These are phyloP conservation scores for Takifugu bimaculatus DNA, from an alignment of 2,113 vertebrate species.

Conservation along the genomic window DNA sequence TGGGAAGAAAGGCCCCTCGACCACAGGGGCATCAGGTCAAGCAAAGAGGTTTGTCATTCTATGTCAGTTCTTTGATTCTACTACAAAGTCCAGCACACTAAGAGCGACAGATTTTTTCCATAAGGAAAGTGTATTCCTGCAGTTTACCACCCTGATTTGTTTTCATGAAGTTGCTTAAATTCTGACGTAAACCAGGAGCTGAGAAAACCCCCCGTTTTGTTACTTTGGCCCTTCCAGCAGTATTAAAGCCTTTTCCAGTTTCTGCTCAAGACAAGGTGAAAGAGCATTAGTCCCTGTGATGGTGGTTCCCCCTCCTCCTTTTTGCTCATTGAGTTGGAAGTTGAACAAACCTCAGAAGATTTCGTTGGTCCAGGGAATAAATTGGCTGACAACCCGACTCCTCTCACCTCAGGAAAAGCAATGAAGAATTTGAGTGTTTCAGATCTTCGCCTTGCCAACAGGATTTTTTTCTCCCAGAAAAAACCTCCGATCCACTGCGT, in stretches of 20 bases:
- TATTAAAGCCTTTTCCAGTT: constrained; percentile 76
- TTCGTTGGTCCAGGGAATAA: constrained; percentile 97
- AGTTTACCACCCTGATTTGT: constrained; percentile 75
- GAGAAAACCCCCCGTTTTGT: constrained; percentile 76
- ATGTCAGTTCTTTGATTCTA: constrained; percentile 99
- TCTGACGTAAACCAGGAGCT: constrained; percentile 81
- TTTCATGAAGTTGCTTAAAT: constrained; percentile 82
- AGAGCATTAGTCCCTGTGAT: constrained; percentile 88
- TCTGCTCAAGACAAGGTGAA: constrained; percentile 79
- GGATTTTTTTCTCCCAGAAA: constrained; percentile 67
- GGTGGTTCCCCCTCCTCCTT: constrained; percentile 86
- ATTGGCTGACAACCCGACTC: constrained; percentile 95
- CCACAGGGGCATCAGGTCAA: constrained; percentile 98
- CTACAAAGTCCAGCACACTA: constrained; percentile 98
- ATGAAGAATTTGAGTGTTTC: constrained; percentile 90
- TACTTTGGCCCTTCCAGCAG: constrained; percentile 87
- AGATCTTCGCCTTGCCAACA: constrained; percentile 80
- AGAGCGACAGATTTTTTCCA: constrained; percentile 87
- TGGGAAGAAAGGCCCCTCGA: constrained; percentile 99
- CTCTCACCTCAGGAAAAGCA: constrained; percentile 91
- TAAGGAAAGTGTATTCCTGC: constrained; percentile 83
- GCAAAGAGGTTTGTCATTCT: constrained; percentile 99
- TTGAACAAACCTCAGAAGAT: constrained; percentile 94
- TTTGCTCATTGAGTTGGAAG: constrained; percentile 89
- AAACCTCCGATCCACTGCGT: constrained; percentile 37